phyloP scores from a whole-genome alignment of 2,113 vertebrate species.

The Coryphaenoides rupestris region DNA sequence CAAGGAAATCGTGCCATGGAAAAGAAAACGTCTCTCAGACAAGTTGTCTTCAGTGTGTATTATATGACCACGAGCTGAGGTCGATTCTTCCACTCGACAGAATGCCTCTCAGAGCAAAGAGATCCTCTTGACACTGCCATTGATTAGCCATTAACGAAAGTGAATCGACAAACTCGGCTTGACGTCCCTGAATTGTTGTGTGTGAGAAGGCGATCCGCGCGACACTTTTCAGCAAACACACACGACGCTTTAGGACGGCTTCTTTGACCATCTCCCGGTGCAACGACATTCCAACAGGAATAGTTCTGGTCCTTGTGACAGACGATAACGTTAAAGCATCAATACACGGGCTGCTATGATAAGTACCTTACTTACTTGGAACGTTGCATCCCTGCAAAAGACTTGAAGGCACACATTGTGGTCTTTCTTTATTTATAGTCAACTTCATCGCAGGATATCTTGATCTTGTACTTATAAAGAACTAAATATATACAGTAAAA shows the following conservation, averaged over 20 bases:
- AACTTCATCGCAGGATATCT: too few relatives aligned
- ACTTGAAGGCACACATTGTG: too few relatives aligned
- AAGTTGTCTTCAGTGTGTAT: conserved; percentile 24
- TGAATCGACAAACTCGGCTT: conserved; percentile 43
- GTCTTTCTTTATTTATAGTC: too few relatives aligned
- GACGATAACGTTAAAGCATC: too few relatives aligned
- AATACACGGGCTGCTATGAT: too few relatives aligned
- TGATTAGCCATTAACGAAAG: conserved; percentile 47
- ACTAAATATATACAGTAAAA: too few relatives aligned
- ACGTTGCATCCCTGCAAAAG: too few relatives aligned
- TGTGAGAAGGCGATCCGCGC: conserved; percentile 25
- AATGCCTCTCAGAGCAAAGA: conserved; percentile 31
- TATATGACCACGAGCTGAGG: conserved; percentile 29
- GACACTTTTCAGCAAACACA: conserved; percentile 19
- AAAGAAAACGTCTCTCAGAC: conserved; percentile 29
- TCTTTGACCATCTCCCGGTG: too few relatives aligned
- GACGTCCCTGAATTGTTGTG: conserved; percentile 20
- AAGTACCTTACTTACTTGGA: too few relatives aligned
- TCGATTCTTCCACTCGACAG: conserved; percentile 46
- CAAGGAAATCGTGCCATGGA: conserved; percentile 20
- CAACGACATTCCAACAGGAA: too few relatives aligned
- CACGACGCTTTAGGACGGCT: background rate
- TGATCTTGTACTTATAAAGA: too few relatives aligned
- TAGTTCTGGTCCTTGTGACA: too few relatives aligned
- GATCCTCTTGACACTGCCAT: conserved; percentile 31